Evolutionary conservation across 2,113 vertebrate genomes (phyloP), one percentile per base, ranked within the genome.

Genomic region (Myotis lucifugus): DNA sequence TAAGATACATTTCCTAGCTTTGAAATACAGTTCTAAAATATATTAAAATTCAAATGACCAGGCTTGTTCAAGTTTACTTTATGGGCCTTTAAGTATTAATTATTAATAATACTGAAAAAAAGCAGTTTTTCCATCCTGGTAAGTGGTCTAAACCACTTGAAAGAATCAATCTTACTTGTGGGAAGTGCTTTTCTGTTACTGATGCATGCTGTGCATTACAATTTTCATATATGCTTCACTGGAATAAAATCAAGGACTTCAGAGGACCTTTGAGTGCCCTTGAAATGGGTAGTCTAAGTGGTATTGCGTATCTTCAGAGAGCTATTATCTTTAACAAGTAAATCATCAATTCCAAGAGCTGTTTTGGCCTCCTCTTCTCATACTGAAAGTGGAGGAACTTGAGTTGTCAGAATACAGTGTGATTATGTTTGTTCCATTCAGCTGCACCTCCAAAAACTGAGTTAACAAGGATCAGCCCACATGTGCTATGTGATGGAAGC

Each of bases 61-160:
- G 56, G 18, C 46, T 69, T 32, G 29, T 40, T 92, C 50, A 82
- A 32, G 48, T 79, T 96, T 74, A 81, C 78, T 93, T 91, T 52
- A 69, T 76, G 66, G 66, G 23, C 56, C 27, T 42, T 87, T 23
- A 46, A 14, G 32, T 92, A 85, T 97, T 96, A 96, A 95, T 96
- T 96, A 96, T 97, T 97, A 88, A 96, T 90, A 87, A 34, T 88
- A 70, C 87, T 95, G 94, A 90, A 94, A 87, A 87, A 86, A 88
- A 83, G 66, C 67, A 69, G 21, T 91, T 92, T 95, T 73, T 84
- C 59, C 84, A 46, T 94, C 94, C 66, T 91, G 69, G 76, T 85
- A 87, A 97, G 89, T 96, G 88, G 70, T 90, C 90, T 95, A n/a
- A 93, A 93, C 76, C 76, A 78, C 84, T 94, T 83, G 90, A 73